phyloP scores from a whole-genome alignment of 1,140 invertebrate genomes.

The Anthonomus grandis region DNA sequence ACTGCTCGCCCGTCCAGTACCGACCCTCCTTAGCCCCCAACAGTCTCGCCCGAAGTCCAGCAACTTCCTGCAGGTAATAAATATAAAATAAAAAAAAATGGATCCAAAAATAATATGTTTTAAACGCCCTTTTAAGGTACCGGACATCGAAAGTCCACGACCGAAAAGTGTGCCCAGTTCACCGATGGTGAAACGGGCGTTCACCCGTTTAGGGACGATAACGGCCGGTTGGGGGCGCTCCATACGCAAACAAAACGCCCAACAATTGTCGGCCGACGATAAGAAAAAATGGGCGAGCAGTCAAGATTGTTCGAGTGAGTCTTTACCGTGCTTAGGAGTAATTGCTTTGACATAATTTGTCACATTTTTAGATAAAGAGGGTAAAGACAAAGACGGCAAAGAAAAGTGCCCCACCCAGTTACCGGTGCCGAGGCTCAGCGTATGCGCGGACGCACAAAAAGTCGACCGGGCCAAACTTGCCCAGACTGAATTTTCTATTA shows the following conservation, averaged over 20 bases:
- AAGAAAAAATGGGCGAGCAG: slow-evolving; percentile 90
- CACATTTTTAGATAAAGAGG: slow-evolving; percentile 53
- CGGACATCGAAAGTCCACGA: slow-evolving; percentile 54
- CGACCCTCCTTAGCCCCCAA: slow-evolving; percentile 76
- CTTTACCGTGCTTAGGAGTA: neutral
- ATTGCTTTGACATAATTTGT: neutral
- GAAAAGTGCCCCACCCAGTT: slow-evolving; percentile 69
- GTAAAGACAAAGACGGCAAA: slow-evolving; percentile 74
- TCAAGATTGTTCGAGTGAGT: slow-evolving; percentile 83
- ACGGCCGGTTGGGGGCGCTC: slow-evolving; percentile 87
- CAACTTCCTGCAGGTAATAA: slow-evolving; percentile 85
- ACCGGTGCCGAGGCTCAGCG: slow-evolving; percentile 81
- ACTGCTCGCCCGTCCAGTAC: slow-evolving; percentile 77
- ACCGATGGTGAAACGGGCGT: slow-evolving; percentile 91
- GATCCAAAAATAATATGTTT: no score
- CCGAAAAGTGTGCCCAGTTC: slow-evolving; percentile 91
- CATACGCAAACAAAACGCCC: slow-evolving; percentile 68
- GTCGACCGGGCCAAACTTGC: slow-evolving; percentile 86
- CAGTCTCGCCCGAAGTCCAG: slow-evolving; percentile 79
- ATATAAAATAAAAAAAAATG: no score
- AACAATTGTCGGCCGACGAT: slow-evolving; percentile 73
- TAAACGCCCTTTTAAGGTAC: no score
- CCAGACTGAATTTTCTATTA: slow-evolving; percentile 93
- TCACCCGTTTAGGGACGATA: slow-evolving; percentile 81
- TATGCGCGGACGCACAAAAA: slow-evolving; percentile 91